These are phyloP conservation scores for Aplocera efformata DNA, from an alignment of 2,888 invertebrate genomes.

Conservation along the genomic window DNA sequence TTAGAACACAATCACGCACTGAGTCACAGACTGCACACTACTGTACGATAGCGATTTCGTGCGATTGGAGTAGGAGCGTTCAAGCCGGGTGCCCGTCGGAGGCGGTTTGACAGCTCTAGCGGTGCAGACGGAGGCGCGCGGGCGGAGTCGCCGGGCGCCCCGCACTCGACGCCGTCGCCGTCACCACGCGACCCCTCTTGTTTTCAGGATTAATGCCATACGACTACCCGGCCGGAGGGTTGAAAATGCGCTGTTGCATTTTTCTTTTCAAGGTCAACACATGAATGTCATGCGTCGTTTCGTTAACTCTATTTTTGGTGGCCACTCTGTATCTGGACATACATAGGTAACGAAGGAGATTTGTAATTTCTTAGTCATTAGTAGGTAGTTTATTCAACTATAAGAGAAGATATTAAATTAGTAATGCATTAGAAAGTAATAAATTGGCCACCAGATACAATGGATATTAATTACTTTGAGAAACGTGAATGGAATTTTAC, in stretches of 20 bases:
- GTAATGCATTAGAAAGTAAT: background rate
- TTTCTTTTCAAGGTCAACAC: slow-evolving; percentile 68
- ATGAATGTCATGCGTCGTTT: slow-evolving; percentile 25
- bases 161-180: slow-evolving; percentile 53
- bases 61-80: slow-evolving; percentile 65
- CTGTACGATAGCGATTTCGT: slow-evolving; percentile 59
- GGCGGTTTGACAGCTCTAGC: slow-evolving; percentile 77
- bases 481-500: background rate
- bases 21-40: slow-evolving; percentile 67
- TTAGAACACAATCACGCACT: slow-evolving; percentile 61
- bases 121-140: slow-evolving; percentile 64
- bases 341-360: background rate
- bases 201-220: slow-evolving; percentile 62
- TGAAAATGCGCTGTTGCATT: slow-evolving; percentile 66
- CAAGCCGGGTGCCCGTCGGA: slow-evolving; percentile 75
- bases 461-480: slow-evolving; percentile 1
- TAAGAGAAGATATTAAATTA: too few relatives aligned
- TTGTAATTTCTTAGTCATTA: background rate
- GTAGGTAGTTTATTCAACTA: too few relatives aligned
- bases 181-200: slow-evolving; percentile 54
- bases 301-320: slow-evolving; percentile 14
- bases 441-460: background rate
- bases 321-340: background rate
- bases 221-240: slow-evolving; percentile 61
- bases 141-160: slow-evolving; percentile 60